Evolutionary conservation across 2,888 invertebrate species (phyloP).

Genomic region (Tipula confusa): DNA sequence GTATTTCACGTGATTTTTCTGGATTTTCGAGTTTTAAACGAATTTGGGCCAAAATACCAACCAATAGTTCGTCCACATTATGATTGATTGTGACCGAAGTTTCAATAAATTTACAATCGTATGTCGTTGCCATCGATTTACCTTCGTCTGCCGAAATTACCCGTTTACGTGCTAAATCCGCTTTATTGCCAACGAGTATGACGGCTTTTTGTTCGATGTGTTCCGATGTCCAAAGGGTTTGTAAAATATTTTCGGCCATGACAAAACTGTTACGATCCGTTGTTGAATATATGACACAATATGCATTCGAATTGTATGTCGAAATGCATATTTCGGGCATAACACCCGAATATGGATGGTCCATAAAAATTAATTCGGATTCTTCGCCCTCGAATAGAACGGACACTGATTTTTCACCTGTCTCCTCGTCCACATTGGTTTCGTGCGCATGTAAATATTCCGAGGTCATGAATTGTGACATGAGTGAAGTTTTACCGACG

Average conservation of each 20-base stretch:
- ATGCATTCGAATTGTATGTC: slow-evolving; percentile 80
- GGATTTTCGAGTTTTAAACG: slow-evolving; percentile 73
- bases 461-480: slow-evolving; percentile 87
- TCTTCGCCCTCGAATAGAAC: slow-evolving; percentile 82
- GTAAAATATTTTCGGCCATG: slow-evolving; percentile 76
- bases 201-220: slow-evolving; percentile 78
- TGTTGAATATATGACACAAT: slow-evolving; percentile 92
- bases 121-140: slow-evolving; percentile 81
- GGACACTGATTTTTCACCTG: slow-evolving; percentile 81
- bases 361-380: slow-evolving; percentile 82
- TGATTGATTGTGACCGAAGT: slow-evolving; percentile 95
- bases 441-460: slow-evolving; percentile 93
- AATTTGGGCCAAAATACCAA: slow-evolving; percentile 90
- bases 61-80: slow-evolving; percentile 93
- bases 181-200: slow-evolving; percentile 92
- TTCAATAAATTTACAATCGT: slow-evolving; percentile 95
- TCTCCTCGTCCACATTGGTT: slow-evolving; percentile 71
- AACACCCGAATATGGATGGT: slow-evolving; percentile 74
- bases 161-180: slow-evolving; percentile 83
- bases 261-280: slow-evolving; percentile 78
- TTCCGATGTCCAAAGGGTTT: slow-evolving; percentile 77
- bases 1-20: slow-evolving; percentile 54
- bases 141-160: slow-evolving; percentile 87
- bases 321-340: slow-evolving; percentile 76
- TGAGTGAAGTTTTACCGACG: slow-evolving; percentile 79